Evolutionary conservation across 1,140 invertebrate species (phyloP).

Genomic region (Leptonema lineaticorne): DNA sequence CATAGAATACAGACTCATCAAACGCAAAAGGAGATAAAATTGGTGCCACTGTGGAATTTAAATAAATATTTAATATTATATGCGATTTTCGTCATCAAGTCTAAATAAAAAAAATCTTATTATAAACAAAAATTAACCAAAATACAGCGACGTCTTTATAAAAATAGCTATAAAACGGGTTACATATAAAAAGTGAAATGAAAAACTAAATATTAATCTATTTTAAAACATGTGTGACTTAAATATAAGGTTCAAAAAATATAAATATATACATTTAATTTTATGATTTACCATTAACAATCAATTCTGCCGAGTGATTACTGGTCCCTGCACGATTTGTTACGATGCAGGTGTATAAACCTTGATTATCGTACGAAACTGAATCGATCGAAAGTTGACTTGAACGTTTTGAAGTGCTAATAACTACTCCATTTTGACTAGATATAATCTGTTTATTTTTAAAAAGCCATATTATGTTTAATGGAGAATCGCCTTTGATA

Average conservation of each 20-base stretch:
- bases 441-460: constrained; percentile 55
- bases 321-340: constrained; percentile 64
- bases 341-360: constrained; percentile 73
- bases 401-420: constrained; percentile 64
- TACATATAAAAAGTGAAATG: background rate
- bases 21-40: constrained; percentile 53
- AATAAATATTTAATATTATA: background rate
- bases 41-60: constrained; percentile 52
- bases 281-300: constrained; percentile 67
- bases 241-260: background rate
- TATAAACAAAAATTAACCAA: background rate
- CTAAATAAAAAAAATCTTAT: background rate
- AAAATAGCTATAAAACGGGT: background rate
- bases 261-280: background rate
- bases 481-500: constrained; percentile 65
- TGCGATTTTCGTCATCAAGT: background rate
- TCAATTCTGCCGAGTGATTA: constrained; percentile 65
- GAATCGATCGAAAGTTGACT: constrained; percentile 71
- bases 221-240: background rate
- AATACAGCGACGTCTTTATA: background rate
- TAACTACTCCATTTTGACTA: constrained; percentile 59
- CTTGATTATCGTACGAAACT: constrained; percentile 67
- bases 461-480: constrained; percentile 64
- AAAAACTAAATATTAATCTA: background rate
- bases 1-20: constrained; percentile 57